phyloP scores from a whole-genome alignment of 2,113 vertebrate species.

The Ptychochromis oligacanthus region DNA sequence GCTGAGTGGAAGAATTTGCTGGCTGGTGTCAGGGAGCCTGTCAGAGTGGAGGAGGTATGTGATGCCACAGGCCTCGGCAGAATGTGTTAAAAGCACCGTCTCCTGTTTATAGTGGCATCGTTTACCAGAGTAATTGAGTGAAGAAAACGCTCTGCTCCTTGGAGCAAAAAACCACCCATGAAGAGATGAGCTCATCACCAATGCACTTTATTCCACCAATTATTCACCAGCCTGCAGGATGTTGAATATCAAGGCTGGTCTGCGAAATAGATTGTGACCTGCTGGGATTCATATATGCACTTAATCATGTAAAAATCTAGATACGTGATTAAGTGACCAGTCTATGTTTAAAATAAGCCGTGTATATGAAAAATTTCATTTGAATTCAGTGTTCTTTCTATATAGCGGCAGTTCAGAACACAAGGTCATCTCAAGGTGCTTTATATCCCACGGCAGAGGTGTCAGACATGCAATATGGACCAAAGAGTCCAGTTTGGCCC shows the following conservation, averaged over 20 bases:
- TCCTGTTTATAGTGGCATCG: constrained; percentile 27
- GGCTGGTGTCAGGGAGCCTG: constrained; percentile 10
- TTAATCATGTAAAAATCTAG: background rate
- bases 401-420: background rate
- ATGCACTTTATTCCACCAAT: constrained; percentile 33
- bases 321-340: background rate
- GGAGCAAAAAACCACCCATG: constrained; percentile 27
- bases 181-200: constrained; percentile 23
- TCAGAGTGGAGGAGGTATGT: constrained; percentile 7
- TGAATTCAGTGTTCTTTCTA: too few relatives aligned
- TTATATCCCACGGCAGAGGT: too few relatives aligned
- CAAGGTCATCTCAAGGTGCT: background rate
- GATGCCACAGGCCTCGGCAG: constrained; percentile 14
- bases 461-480: too few relatives aligned
- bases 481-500: background rate
- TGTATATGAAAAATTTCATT: background rate
- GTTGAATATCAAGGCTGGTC: background rate
- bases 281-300: background rate
- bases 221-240: constrained; percentile 19
- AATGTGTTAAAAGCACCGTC: constrained; percentile 18
- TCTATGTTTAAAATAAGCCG: background rate
- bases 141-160: constrained; percentile 14
- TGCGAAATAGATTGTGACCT: background rate
- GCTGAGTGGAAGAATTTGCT: constrained; percentile 13
- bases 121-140: constrained; percentile 36